Evolutionary conservation across 2,888 invertebrate genomes (phyloP).

Genomic region (Oscheius sp.): DNA sequence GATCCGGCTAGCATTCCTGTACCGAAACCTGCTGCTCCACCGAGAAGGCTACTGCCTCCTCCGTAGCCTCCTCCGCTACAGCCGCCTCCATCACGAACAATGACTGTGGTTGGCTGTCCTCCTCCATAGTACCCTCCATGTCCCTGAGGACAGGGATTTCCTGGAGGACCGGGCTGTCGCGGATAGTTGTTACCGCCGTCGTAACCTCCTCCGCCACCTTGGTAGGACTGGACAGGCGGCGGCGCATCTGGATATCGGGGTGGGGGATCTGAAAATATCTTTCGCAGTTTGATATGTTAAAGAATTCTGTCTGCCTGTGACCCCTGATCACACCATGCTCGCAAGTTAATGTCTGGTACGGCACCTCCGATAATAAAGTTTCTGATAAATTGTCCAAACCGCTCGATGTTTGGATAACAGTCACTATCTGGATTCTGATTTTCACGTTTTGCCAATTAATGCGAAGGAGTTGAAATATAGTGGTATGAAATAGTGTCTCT

Average conservation of each 20-base stretch:
- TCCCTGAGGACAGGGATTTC: not conserved
- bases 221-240: slow-evolving; percentile 50
- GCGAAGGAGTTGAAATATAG: too few species aligned
- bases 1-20: slow-evolving; percentile 65
- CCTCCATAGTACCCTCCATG: slow-evolving; percentile 13
- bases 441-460: too few species aligned
- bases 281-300: not conserved
- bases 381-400: too few species aligned
- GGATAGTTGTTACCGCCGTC: slow-evolving; percentile 28
- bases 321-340: too few species aligned
- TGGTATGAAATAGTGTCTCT: too few species aligned
- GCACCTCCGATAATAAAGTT: too few species aligned
- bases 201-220: slow-evolving; percentile 32
- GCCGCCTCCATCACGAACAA: slow-evolving; percentile 25
- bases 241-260: slow-evolving; percentile 67
- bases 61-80: slow-evolving; percentile 47
- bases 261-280: slow-evolving; percentile 62
- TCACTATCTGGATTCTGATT: too few species aligned
- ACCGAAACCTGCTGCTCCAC: slow-evolving; percentile 60
- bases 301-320: not conserved
- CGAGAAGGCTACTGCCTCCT: slow-evolving; percentile 43
- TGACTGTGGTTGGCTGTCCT: slow-evolving; percentile 2
- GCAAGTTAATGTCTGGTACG: too few species aligned
- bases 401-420: too few species aligned
- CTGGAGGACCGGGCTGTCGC: slow-evolving; percentile 37